Percentiles rank a stretch among this genome's conserved stretches.
Evolutionary conservation across 2,888 invertebrate species (phyloP).

Genomic region (Ametastegia equiseti): DNA sequence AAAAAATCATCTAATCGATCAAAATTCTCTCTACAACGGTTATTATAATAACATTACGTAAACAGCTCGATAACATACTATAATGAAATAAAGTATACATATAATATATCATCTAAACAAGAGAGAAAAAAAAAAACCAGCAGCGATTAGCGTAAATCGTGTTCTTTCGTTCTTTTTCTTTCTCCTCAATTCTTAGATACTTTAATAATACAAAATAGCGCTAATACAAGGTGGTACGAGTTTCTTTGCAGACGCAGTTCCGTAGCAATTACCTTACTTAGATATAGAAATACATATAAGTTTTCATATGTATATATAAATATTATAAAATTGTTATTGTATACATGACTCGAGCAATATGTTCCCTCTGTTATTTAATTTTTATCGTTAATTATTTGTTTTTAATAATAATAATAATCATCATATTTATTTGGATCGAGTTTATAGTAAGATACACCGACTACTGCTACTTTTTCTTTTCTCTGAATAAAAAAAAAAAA

Average conservation of each 20-base stretch:
- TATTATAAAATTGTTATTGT: constrained; percentile 44
- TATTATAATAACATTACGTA: neutral
- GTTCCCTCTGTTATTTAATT: constrained; percentile 38
- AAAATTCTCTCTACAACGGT: neutral
- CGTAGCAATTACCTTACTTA: neutral
- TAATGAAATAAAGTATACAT: neutral
- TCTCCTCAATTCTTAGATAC: neutral
- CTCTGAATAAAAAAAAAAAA: neutral
- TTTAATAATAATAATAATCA: too few relatives aligned
- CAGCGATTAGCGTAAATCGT: neutral
- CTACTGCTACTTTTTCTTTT: neutral
- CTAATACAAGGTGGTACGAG: constrained; percentile 18
- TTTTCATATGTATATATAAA: constrained; percentile 17
- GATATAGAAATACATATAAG: constrained; percentile 1
- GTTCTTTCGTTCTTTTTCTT: neutral
- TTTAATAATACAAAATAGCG: neutral
- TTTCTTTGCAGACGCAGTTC: constrained; percentile 11
- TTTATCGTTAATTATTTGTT: too few relatives aligned
- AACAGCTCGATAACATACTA: neutral
- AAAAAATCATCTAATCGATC: neutral
- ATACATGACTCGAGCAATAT: constrained; percentile 52
- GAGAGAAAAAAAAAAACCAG: neutral
- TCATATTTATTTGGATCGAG: constrained; percentile 12
- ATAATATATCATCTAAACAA: neutral
- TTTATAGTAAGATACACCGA: neutral